Percentiles rank a stretch among this genome's conserved stretches.
These are phyloP conservation scores for Arrhamphus sclerolepis DNA, from an alignment of 2,797 vertebrate genomes.

Conservation along the genomic window DNA sequence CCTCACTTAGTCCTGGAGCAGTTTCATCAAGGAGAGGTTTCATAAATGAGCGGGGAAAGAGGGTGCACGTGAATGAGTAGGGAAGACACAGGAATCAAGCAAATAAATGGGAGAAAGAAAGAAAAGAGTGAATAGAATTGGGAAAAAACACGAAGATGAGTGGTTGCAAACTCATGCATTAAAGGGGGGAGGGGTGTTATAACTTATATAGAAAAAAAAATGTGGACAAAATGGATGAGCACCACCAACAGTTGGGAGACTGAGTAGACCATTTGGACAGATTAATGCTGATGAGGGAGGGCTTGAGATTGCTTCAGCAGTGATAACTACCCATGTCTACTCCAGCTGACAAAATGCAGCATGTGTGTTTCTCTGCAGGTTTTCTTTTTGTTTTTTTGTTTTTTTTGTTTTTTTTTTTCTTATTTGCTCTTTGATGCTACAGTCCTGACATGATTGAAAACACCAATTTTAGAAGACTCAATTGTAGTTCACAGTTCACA, in stretches of 20 bases:
- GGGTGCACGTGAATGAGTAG: constrained; percentile 6
- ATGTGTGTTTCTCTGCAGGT: constrained; percentile 32
- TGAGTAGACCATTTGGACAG: constrained; percentile 58
- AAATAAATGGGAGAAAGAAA: constrained; percentile 19
- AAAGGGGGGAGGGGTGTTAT: constrained; percentile 32
- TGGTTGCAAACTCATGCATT: constrained; percentile 35
- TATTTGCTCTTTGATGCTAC: constrained; percentile 23
- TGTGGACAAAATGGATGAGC: constrained; percentile 27
- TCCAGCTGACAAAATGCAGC: constrained; percentile 32
- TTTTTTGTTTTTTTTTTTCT: background rate
- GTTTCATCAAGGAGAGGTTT: constrained; percentile 40
- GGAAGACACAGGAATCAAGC: constrained; percentile 7
- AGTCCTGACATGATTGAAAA: constrained; percentile 38
- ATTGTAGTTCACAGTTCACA: constrained; percentile 14
- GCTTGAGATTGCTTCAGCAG: constrained; percentile 55
- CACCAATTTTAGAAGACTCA: constrained; percentile 36
- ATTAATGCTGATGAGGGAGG: constrained; percentile 68
- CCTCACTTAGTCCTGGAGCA: constrained; percentile 42
- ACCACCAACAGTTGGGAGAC: constrained; percentile 28
- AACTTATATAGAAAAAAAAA: constrained; percentile 39
- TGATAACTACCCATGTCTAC: constrained; percentile 58
- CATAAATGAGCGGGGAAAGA: background rate
- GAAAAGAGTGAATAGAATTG: background rate
- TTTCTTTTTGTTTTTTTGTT: constrained; percentile 9
- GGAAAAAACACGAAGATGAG: constrained; percentile 17